A percentile compares a stretch with the other conserved stretches of the same genome.
Conservation (phyloP, 2,888 invertebrate genomes). For the Xiphydria camelus region DNA sequence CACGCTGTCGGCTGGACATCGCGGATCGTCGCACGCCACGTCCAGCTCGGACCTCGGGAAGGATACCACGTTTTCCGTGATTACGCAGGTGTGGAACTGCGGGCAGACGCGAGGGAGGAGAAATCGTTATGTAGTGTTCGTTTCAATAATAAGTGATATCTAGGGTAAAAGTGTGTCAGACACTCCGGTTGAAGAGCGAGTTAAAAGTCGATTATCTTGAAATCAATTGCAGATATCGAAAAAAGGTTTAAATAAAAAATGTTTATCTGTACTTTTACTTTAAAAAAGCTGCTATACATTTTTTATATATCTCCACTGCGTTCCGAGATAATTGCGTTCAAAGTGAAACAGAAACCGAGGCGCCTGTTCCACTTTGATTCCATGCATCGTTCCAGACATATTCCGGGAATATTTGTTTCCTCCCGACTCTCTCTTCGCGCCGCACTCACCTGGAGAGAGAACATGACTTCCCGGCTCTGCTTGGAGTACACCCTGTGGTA, state of each 20-base stretch:
- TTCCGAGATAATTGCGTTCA: no score
- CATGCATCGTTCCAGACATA: no score
- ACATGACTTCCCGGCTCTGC: slow-evolving; percentile 54
- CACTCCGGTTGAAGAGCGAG: neutral
- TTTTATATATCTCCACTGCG: no score
- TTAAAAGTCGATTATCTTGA: no score
- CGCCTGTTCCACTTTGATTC: no score
- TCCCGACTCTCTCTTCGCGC: slow-evolving; percentile 1
- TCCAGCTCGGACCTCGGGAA: slow-evolving; percentile 88
- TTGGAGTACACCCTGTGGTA: slow-evolving; percentile 69
- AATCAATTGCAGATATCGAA: neutral
- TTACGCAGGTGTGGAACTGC: slow-evolving; percentile 94
- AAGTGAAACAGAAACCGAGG: no score
- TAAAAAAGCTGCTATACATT: no score
- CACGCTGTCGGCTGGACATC: slow-evolving; percentile 83
- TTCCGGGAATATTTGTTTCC: neutral
- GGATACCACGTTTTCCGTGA: slow-evolving; percentile 80
- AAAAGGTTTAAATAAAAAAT: no score
- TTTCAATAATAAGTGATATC: no score
- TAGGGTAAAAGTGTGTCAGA: no score
- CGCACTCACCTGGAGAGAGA: slow-evolving; percentile 53
- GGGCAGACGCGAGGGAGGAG: no score
- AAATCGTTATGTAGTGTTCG: neutral
- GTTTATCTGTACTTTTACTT: no score
- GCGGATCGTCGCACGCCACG: slow-evolving; percentile 77